Percentiles rank a stretch among this genome's conserved stretches.
phyloP scores from a whole-genome alignment of 2,888 invertebrate genomes.

The Phytoseiulus persimilis region DNA sequence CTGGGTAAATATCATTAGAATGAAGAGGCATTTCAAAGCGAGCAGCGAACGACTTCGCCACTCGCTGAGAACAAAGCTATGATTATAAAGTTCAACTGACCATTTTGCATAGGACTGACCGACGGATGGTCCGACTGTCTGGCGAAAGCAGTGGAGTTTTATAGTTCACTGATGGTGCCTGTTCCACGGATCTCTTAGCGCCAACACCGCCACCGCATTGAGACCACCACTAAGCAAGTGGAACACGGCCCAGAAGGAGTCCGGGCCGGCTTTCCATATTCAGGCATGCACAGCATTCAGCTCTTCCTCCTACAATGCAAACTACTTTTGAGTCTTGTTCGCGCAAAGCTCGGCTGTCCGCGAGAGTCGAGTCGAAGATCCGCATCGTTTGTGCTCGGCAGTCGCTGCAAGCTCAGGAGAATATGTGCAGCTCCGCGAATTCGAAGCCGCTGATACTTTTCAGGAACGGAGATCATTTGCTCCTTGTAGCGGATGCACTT shows the following conservation, averaged over 20 bases:
- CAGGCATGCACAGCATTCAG: no score
- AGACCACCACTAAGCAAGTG: background rate
- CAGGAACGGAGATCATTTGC: background rate
- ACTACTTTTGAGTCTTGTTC: no score
- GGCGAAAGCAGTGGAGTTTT: background rate
- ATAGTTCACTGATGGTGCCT: background rate
- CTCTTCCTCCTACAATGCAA: no score
- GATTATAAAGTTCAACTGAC: background rate
- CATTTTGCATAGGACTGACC: background rate
- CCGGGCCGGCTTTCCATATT: no score
- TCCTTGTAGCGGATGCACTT: background rate
- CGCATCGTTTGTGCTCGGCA: background rate
- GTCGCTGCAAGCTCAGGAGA: background rate
- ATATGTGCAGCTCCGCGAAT: background rate
- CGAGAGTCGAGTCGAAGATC: no score
- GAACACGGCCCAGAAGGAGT: no score
- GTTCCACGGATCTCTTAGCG: background rate
- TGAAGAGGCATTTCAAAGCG: conserved; percentile 5
- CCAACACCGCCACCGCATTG: background rate
- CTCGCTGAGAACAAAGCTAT: background rate
- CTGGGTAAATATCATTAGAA: conserved; percentile 5
- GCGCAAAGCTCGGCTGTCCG: no score
- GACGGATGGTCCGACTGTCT: background rate
- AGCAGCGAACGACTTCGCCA: background rate
- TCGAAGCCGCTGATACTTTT: background rate